Evolutionary conservation across 2,888 invertebrate genomes (phyloP).

Genomic region (Isoperla grammatica): DNA sequence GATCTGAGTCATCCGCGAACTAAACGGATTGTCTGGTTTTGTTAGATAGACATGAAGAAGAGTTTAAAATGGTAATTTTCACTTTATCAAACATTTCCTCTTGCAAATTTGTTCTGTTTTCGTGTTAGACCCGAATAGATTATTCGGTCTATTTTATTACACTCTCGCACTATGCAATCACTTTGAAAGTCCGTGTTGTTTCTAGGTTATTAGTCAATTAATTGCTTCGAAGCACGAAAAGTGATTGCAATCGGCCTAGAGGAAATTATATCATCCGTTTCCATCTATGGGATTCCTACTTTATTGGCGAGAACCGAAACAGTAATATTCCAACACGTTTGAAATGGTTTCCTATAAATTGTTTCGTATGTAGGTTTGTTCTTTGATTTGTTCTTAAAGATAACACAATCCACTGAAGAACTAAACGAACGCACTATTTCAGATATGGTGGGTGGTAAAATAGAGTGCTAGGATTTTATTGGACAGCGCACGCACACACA

Average conservation of each 20-base stretch:
- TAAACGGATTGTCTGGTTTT: conserved; percentile 6
- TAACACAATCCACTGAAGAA: no score
- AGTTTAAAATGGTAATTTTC: conserved; percentile 11
- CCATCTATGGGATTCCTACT: neutral
- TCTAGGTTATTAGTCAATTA: conserved; percentile 3
- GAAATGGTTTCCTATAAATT: no score
- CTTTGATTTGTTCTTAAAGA: no score
- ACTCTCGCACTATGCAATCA: conserved; percentile 5
- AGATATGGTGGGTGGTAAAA: no score
- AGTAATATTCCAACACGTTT: no score
- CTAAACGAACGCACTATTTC: no score
- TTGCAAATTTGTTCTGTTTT: no score
- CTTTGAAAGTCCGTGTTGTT: neutral
- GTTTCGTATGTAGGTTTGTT: no score
- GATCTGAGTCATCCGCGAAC: conserved; percentile 1
- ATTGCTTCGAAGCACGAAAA: neutral
- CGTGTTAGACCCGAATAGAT: no score
- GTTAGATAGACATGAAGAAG: conserved; percentile 1
- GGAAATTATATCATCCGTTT: conserved; percentile 3
- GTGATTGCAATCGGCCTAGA: neutral
- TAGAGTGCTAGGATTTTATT: no score
- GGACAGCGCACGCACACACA: no score
- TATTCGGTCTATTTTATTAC: neutral
- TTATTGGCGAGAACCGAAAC: no score
- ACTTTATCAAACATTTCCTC: conserved; percentile 1